Evolutionary conservation across 2,797 vertebrate species (phyloP), one percentile per base, ranked within the genome.

Genomic region (Falco columbarius): DNA sequence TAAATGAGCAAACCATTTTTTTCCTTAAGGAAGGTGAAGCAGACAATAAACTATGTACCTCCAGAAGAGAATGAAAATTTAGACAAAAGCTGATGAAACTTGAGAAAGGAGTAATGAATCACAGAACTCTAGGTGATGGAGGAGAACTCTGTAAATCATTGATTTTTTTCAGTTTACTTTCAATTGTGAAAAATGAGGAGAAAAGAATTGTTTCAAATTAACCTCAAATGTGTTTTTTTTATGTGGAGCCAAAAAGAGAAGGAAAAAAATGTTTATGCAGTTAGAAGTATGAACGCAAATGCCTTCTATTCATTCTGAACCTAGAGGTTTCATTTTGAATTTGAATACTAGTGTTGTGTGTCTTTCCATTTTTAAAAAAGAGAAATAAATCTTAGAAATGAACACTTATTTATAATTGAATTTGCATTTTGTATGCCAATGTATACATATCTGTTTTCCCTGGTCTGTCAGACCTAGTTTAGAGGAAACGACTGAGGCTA

Each of bases 91-190:
- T 93, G 86, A 81, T 90, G 61, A 80, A 88, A 93, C 38, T 55
- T 66, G 51, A 82, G 79, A 14, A 18, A 74, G 24, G 27, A 93
- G 26, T 92, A 80, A 94, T 65, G 89, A 95, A 90, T 95, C 80
- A 93, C 54, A 89, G 52, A 83, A 65, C 30, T 84, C 32, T n/a
- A 85, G 71, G 79, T 90, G 72, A 82, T 19, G 21, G 32, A 81
- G 42, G 14, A 88, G 27, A 85, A 54, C 34, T 76, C 9, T 61
- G 55, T 47, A 89, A 79, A 75, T 89, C 36, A 72, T 7, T 55
- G 84, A 3, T 61, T 75, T 84, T 84, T 74, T 80, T 26, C 63
- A 58, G 38, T 82, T 90, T 90, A 54, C 34, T 76, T 63, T 54
- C 65, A 88, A 63, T 63, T 83, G 36, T 89, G 65, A 83, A 89